Conservation (phyloP, 2,113 vertebrate genomes). For the Acrocephalus arundinaceus region DNA sequence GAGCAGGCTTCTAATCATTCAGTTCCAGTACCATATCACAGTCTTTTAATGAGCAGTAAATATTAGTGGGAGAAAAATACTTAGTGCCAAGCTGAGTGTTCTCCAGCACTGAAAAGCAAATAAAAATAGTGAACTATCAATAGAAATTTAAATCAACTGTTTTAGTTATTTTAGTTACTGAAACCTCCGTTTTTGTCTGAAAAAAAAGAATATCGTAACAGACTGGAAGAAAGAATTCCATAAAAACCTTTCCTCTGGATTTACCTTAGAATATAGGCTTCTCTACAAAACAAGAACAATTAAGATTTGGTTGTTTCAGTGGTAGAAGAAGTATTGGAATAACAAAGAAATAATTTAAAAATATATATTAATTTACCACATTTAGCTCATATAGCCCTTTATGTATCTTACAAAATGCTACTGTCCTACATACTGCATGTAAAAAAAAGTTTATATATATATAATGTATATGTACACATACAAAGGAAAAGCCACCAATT, state of each 20-base stretch:
- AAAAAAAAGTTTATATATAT: conserved; percentile 30
- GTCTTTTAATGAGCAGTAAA: neutral
- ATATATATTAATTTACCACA: conserved; percentile 37
- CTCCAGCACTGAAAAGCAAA: conserved; percentile 37
- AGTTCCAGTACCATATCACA: neutral
- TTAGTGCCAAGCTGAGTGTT: neutral
- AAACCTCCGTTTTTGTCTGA: conserved; percentile 22
- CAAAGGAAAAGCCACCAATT: conserved; percentile 9
- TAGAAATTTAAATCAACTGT: neutral
- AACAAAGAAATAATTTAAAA: conserved; percentile 22
- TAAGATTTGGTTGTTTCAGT: neutral
- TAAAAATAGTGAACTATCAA: neutral
- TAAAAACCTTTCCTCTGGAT: neutral
- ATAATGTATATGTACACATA: neutral
- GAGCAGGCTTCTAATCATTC: neutral
- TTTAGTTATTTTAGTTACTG: conserved; percentile 7
- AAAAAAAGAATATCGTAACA: neutral
- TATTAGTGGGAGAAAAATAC: neutral
- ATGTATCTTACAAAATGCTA: conserved; percentile 63
- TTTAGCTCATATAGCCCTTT: conserved; percentile 66
- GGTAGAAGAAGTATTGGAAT: neutral
- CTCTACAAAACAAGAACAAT: neutral
- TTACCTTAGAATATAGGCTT: neutral
- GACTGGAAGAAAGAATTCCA: neutral
- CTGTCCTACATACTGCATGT: conserved; percentile 27